Base-by-base conservation (phyloP, 1,140 invertebrate species). In the Brachystomella parvula region DNA sequence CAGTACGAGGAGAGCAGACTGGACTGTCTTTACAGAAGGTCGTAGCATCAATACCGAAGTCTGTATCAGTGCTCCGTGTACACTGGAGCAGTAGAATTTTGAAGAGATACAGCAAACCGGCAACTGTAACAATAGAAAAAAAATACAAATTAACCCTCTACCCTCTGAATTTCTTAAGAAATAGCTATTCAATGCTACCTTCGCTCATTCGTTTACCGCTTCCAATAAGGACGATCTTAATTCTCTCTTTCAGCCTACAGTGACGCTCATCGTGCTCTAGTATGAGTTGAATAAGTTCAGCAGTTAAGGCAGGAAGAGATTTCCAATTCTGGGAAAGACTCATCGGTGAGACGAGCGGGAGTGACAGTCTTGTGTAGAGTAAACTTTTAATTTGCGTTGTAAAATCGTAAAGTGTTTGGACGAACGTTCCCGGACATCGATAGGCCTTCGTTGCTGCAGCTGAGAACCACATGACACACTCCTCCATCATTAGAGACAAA, bases 361-460 rank as follows among this genome's bases (percentile, higher is more conserved):
- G 29, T 2, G 65, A 39, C 24, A 69, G 49, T 12, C 64, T 63
- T 9, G 64, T 30, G 29, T 39, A 26, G 15, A 69, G 28, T 26
- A 69, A 24, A 30, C 33, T 24, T 30, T 59, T 44, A 47, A 60
- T 63, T 19, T 57, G 31, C n/a, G 30, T 17, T 17, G 53, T 64
- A 61, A 69, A 69, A 32, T 66, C 64, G 44, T 61, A 65, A 29
- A 69, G 47, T 26, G 61, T 69, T 49, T 63, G 56, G 19, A 69
- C 68, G 53, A 69, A 69, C 15, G 29, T 63, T 49, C 44, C 21
- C n/a, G 68, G 68, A 47, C 49, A 56, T 29, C 30, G 33, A 33
- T 69, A 69, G 30, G 64, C 63, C 63, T 47, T 26, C 0, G 64
- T 17, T 15, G 68, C 59, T 1, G 62, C 44, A n/a, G 21, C 26